phyloP scores from a whole-genome alignment of 2,113 vertebrate genomes.

The Tragelaphus strepsiceros region DNA sequence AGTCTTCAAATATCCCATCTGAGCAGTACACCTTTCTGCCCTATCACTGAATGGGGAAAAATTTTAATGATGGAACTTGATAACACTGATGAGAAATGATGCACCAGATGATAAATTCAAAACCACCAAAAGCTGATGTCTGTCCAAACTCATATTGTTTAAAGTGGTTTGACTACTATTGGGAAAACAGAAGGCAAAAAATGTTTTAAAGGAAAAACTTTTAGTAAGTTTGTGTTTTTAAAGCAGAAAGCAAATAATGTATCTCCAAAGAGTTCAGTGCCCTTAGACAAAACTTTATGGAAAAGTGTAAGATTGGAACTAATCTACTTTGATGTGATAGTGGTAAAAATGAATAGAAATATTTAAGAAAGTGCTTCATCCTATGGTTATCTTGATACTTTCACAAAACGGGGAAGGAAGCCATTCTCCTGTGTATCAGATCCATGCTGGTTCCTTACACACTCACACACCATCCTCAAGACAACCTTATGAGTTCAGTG shows the following conservation, averaged over 20 bases:
- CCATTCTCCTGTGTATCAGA: neutral
- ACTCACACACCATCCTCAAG: neutral
- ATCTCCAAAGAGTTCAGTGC: neutral
- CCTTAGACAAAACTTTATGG: neutral
- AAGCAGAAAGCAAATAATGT: neutral
- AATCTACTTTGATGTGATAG: neutral
- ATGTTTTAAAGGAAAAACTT: neutral
- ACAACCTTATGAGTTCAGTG: neutral
- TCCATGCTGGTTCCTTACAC: neutral
- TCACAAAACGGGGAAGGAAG: neutral
- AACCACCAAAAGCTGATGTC: neutral
- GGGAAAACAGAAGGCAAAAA: neutral
- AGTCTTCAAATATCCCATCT: neutral
- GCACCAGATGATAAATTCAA: neutral
- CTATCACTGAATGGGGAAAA: neutral
- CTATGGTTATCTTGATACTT: neutral
- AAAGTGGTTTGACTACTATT: neutral
- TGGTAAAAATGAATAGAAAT: neutral
- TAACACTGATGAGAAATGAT: neutral
- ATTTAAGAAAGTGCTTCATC: neutral
- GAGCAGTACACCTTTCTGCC: constrained; percentile 36
- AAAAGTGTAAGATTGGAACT: neutral
- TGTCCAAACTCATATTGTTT: constrained; percentile 31
- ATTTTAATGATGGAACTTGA: neutral
- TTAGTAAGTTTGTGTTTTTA: neutral